These are phyloP conservation scores for Setipinna tenuifilis DNA, from an alignment of 2,797 vertebrate species.

Conservation along the genomic window DNA sequence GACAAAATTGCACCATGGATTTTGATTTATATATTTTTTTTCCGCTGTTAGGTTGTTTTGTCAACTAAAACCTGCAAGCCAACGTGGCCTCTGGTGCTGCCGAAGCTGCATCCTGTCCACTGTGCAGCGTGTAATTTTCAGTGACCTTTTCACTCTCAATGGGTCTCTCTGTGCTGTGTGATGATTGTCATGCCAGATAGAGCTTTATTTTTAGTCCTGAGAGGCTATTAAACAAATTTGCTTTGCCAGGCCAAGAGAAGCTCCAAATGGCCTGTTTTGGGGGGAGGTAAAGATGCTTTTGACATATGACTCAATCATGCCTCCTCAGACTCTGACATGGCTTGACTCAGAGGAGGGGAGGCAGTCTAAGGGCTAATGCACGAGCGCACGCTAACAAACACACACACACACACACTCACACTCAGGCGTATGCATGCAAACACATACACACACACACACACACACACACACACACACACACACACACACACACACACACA, in stretches of 20 bases:
- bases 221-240: constrained; percentile 51
- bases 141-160: constrained; percentile 35
- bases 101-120: not conserved
- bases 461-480: too few relatives aligned
- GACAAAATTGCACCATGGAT: not conserved
- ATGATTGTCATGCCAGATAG: constrained; percentile 60
- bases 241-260: constrained; percentile 34
- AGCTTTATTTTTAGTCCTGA: constrained; percentile 59
- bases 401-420: too few relatives aligned
- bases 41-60: not conserved
- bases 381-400: constrained; percentile 6
- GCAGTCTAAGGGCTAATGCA: constrained; percentile 37
- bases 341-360: constrained; percentile 29
- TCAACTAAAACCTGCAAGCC: not conserved
- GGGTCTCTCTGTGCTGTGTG: constrained; percentile 28
- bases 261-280: constrained; percentile 44
- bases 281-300: constrained; percentile 43
- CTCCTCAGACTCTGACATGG: constrained; percentile 38
- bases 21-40: not conserved
- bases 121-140: constrained; percentile 45
- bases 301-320: constrained; percentile 48
- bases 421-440: too few relatives aligned
- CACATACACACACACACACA: too few relatives aligned
- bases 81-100: not conserved
- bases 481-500: too few relatives aligned